Evolutionary conservation across 2,888 invertebrate species (phyloP), one percentile per base, ranked within the genome.

Genomic region (Epistrophe grossulariae): DNA sequence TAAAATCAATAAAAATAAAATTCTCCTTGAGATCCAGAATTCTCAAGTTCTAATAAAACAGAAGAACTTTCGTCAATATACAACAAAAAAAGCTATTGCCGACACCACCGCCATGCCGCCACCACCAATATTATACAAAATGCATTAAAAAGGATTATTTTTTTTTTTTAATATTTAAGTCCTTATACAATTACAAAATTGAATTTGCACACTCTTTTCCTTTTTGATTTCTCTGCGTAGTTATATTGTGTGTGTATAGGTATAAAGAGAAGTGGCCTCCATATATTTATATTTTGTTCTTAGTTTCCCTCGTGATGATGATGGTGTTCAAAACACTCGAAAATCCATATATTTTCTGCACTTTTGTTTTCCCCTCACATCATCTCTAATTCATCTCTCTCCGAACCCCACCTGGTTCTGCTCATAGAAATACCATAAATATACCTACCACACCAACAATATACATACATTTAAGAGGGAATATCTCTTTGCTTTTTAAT

Each of bases 171-270:
- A 15, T 71, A 72, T 82, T 87, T 74, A 87, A 87, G 85, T 87
- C 82, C 82, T 87, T 87, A 87, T 82, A 59, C 85, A 87, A 87
- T 87, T 87, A 87, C 74, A 60, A 87, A 87, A 87, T 87, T 87
- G 82, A 87, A 87, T 87, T 87, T 82, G 79, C 82, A 87, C 81
- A 82, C 78, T 74, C 62, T 77, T 62, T 72, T 43, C 5, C 10
- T 13, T 19, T 52, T 55, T 52, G 17, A 15, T 43, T 43, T 43
- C 8, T 13, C 4, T 43, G 43, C n/a, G n/a, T n/a, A n/a, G n/a
- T 8, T 55, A 15, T 45, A 24, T 19, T 5, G n/a, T n/a, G n/a
- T 64, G 31, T 10, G 4, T 5, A 31, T 31, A 31, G 4, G 43
- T 40, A n/a, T n/a, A 9, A 0, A 48, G 9, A n/a, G 48, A 48